Base-by-base conservation (phyloP, 2,888 invertebrate species). In the Campoplex nolae region DNA sequence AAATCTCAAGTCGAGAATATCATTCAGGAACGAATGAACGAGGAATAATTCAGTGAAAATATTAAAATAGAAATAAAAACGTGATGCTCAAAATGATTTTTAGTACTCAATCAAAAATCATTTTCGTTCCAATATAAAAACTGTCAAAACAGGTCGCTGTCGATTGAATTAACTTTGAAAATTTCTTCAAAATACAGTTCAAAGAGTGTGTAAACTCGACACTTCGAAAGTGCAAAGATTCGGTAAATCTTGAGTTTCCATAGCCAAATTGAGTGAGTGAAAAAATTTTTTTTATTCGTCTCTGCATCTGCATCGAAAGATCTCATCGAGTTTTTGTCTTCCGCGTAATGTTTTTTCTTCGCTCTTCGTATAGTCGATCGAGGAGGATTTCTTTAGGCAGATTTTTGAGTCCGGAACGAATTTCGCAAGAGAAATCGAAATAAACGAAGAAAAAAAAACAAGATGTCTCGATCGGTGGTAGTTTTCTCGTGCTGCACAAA, bases 401-500 rank as follows among this genome's bases (percentile, higher is more conserved):
- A 78, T 78, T 78, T 78, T 18, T 18, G 35, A 77, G 48, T 48
- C 67, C 71, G 51, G 77, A 51, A 48, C 70, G 28, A 82, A 48
- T 78, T 73, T 78, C 70, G 65, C 68, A 51, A 68, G 28, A 58
- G 13, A 7, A 23, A 74, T 38, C 16, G 42, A 75, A 75, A 73
- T 77, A 68, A 84, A 78, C 58, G 71, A 77, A 16, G 16, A 62
- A 32, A 62, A 51, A 51, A 79, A 77, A 6, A 3, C 38, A 62
- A 71, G 81, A 68, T 74, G 75, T 62, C 76, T 70, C 86, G 73
- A 88, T 88, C 87, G 84, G 88, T 86, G 88, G 86, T 86, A 88
- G 86, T 80, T 89, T 83, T 84, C 82, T 82, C 88, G 88, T 65
- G 84, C 42, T 74, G 65, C 88, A 93, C 92, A 93, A 93, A 93